Base-by-base conservation (phyloP, 2,113 vertebrate species). In the Bettongia penicillata region DNA sequence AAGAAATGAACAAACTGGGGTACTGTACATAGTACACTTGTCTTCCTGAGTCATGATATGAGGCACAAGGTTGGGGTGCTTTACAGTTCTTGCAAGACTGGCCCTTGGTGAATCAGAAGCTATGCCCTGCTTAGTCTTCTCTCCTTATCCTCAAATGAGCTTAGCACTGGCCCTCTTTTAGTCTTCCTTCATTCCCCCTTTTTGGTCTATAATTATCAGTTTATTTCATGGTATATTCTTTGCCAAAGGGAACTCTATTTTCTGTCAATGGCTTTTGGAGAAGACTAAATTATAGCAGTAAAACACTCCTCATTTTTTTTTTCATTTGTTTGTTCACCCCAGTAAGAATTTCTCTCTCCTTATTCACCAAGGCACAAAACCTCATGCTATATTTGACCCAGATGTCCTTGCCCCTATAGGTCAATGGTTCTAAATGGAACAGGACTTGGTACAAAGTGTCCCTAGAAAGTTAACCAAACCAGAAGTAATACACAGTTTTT, bases 371-470 rank as follows among this genome's bases (percentile, higher is more conserved):
- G 50, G 57, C 43, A 84, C 3, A 94, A 47, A 24, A 94, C 43
- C 92, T 53, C 61, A n/a, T 90, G 16, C 53, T 92, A 93, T 26
- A 14, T 90, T 90, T 16, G 92, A 24, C 8, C 50, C 51, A 26
- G 19, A 53, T 97, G 94, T 28, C 47, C 94, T 43, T 77, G 51
- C 53, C 93, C 10, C 2, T 61, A 28, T 6, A 91, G 92, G 37
- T 52, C 8, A 0, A 23, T 50, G 53, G 9, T 91, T 94, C 43
- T 96, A 90, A 96, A 92, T 43, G 77, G 96, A 91, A 91, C 94
- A 51, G 68, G 95, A 23, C 94, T 94, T 96, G 95, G 49, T 92
- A 93, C 90, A 37, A 91, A 47, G 53, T 31, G 23, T 96, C 51
- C 24, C 48, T 95, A 53, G 93, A 51, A 93, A 8, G 7, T 90